Evolutionary conservation across 2,888 invertebrate genomes (phyloP).

Genomic region (Torymus texanus): DNA sequence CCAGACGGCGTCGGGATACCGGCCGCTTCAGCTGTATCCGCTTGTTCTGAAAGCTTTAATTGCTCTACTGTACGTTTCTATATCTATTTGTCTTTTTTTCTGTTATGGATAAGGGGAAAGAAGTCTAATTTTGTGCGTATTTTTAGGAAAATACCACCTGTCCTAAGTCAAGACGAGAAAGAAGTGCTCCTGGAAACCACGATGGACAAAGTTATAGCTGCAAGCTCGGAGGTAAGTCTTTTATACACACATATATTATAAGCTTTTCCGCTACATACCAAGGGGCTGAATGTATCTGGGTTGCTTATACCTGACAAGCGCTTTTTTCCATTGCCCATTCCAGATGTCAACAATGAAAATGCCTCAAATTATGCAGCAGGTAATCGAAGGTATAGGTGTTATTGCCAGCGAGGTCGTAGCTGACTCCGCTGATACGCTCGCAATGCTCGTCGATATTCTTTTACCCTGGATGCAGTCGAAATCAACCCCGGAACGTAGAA

Average conservation of each 20-base stretch:
- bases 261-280: too few species aligned
- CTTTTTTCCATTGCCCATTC: background rate
- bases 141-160: conserved; percentile 66
- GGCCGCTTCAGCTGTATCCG: conserved; percentile 68
- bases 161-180: conserved; percentile 65
- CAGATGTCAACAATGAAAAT: conserved; percentile 63
- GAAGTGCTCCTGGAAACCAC: conserved; percentile 66
- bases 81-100: background rate
- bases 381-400: conserved; percentile 63
- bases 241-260: too few species aligned
- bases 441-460: conserved; percentile 68
- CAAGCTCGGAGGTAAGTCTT: conserved; percentile 65
- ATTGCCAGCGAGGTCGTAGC: conserved; percentile 67
- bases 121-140: conserved; percentile 2
- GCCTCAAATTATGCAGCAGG: conserved; percentile 62
- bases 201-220: conserved; percentile 69
- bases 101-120: background rate
- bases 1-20: conserved; percentile 67
- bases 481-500: conserved; percentile 64
- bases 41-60: conserved; percentile 65
- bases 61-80: conserved; percentile 66
- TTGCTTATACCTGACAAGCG: background rate
- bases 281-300: too few species aligned
- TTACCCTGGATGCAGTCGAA: conserved; percentile 72
- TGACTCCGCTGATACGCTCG: conserved; percentile 68